Evolutionary conservation across 2,888 invertebrate species (phyloP).

Genomic region (Pyrrhosoma nymphula): DNA sequence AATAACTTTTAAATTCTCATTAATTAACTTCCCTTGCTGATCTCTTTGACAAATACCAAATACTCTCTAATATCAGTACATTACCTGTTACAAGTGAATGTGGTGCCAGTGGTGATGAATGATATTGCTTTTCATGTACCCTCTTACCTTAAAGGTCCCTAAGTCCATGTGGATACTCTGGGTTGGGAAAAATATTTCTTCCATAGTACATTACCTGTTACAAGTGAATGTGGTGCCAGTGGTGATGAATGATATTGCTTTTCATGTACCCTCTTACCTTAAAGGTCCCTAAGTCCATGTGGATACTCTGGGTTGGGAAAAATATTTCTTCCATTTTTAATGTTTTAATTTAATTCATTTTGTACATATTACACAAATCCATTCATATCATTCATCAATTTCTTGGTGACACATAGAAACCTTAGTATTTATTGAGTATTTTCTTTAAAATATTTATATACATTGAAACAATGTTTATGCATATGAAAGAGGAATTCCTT

Average conservation of each 20-base stretch:
- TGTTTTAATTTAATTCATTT: slow-evolving; percentile 50
- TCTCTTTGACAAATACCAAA: no score
- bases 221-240: not conserved
- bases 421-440: slow-evolving; percentile 20
- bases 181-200: not conserved
- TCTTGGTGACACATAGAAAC: not conserved
- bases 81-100: no score
- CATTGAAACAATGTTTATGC: slow-evolving; percentile 41
- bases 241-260: not conserved
- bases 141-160: not conserved
- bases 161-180: not conserved
- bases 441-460: slow-evolving; percentile 53
- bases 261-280: not conserved
- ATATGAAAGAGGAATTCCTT: not conserved
- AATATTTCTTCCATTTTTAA: not conserved
- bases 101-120: not conserved
- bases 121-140: not conserved
- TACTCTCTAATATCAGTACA: no score
- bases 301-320: not conserved
- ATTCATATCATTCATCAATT: slow-evolving; percentile 37
- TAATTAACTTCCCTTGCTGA: no score
- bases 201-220: not conserved
- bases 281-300: not conserved
- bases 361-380: slow-evolving; percentile 62
- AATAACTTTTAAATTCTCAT: no score